Conservation (phyloP, 2,888 invertebrate species). For the Ophioninae sp. region DNA sequence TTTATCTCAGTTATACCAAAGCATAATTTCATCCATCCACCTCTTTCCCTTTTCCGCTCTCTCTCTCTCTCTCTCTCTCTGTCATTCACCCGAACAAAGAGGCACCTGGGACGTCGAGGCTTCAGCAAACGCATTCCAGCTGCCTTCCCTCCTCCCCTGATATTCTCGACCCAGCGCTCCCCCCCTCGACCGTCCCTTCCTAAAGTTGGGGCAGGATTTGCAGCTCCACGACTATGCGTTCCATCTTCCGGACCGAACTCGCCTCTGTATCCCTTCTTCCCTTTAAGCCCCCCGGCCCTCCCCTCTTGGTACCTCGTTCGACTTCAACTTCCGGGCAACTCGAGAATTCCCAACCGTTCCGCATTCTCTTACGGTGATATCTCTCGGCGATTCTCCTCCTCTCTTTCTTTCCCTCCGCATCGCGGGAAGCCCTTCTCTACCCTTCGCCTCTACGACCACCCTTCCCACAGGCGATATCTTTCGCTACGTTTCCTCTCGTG, state of each 20-base stretch:
- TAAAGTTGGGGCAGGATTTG: slow-evolving; percentile 30
- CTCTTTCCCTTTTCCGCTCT: background rate
- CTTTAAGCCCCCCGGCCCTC: too few relatives aligned
- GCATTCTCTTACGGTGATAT: slow-evolving; percentile 52
- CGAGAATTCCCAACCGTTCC: slow-evolving; percentile 50
- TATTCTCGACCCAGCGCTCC: slow-evolving; percentile 1
- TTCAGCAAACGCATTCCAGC: slow-evolving; percentile 37
- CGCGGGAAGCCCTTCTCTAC: too few relatives aligned
- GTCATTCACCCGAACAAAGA: slow-evolving; percentile 52
- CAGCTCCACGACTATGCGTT: slow-evolving; percentile 46
- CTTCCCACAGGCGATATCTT: too few relatives aligned
- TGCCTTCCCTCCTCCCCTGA: slow-evolving; percentile 1
- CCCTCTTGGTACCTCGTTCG: too few relatives aligned
- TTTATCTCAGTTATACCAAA: too few relatives aligned
- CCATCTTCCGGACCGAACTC: slow-evolving; percentile 43
- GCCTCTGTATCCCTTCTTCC: slow-evolving; percentile 27
- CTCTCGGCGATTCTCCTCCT: slow-evolving; percentile 27
- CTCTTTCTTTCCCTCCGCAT: background rate
- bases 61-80: slow-evolving; percentile 28
- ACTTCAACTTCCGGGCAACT: slow-evolving; percentile 54
- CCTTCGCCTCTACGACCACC: background rate
- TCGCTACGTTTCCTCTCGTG: slow-evolving; percentile 19
- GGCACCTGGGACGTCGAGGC: slow-evolving; percentile 54
- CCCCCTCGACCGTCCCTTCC: too few relatives aligned
- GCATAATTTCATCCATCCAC: background rate